Evolutionary conservation across 2,113 vertebrate genomes (phyloP), one percentile per base, ranked within the genome.

Genomic region (Sinocyclocheilus maitianheensis): DNA sequence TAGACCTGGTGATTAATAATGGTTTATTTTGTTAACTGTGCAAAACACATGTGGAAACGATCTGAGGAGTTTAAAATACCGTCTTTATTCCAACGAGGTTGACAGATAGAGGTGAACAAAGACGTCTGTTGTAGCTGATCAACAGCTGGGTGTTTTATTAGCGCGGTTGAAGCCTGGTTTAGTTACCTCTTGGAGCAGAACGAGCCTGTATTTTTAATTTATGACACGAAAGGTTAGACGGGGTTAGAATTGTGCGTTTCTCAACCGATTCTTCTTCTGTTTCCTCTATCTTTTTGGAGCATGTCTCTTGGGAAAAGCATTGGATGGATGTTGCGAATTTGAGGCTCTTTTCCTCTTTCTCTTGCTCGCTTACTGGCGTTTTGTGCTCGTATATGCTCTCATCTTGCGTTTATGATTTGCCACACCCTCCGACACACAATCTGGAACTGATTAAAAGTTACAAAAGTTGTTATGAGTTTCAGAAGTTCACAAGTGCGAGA

Each of bases 101-200:
- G 46, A 67, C 48, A 83, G 65, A 72, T 72, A 55, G 81, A 74
- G 46, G 67, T 83, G 67, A 74, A 83, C 81, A 83, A 83, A 83
- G 81, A 83, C 30, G n/a, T 83, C 81, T 83, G 14, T 74, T 83
- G 81, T 72, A 30, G 46, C 20, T 55, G 81, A 83, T 74, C 67
- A 71, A 58, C 81, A 72, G 81, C 81, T 83, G 81, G 51, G 18
- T n/a, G 63, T 74, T 83, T 72, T 83, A 83, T 83, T 37, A 83
- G 26, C 7, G 2, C 4, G 13, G 2, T 2, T 82, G 26, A 74
- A 40, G 81, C 26, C 67, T 74, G 81, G 16, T 83, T 72, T 72
- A 83, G 26, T 40, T 83, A 58, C 60, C 20, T 74, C 43, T 74
- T 12, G n/a, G 26, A 55, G 67, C 46, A 72, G 18, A 83, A 72